A percentile compares a stretch with the other conserved stretches of the same genome.
These are phyloP conservation scores for Nyctibius grandis DNA, from an alignment of 2,797 vertebrate genomes.

Conservation along the genomic window DNA sequence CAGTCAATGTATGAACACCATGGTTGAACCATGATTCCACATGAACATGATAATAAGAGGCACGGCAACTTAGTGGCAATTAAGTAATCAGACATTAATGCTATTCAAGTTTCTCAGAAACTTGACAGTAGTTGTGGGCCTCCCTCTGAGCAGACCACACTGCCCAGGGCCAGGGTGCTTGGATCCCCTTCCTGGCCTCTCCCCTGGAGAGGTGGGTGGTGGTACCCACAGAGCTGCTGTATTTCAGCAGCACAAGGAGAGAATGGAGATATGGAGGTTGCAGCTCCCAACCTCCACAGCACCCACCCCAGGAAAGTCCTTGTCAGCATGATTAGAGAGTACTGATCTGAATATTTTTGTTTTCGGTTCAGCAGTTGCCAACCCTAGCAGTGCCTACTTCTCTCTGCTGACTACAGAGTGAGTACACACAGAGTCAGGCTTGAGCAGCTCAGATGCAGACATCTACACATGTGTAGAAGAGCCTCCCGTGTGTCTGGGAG, in stretches of 20 bases:
- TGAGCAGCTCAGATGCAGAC: background rate
- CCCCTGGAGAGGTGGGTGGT: background rate
- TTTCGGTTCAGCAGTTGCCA: background rate
- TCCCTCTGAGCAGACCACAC: background rate
- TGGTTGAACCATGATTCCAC: rapidly evolving
- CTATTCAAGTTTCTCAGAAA: background rate
- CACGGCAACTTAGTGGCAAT: background rate
- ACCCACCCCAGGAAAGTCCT: background rate
- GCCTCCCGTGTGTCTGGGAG: background rate
- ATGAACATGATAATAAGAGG: rapidly evolving
- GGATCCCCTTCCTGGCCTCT: background rate
- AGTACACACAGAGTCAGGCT: background rate
- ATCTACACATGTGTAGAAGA: rapidly evolving
- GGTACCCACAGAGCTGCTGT: background rate
- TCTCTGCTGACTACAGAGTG: background rate
- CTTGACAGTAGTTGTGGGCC: background rate
- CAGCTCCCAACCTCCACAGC: background rate
- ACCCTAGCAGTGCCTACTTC: background rate
- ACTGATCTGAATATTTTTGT: background rate
- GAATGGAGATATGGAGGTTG: background rate
- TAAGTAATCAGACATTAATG: background rate
- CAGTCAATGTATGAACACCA: background rate
- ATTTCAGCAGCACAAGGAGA: background rate
- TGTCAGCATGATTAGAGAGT: background rate
- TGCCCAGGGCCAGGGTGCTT: background rate